Base-by-base conservation (phyloP, 1,140 invertebrate species). In the Eurosta solidaginis region DNA sequence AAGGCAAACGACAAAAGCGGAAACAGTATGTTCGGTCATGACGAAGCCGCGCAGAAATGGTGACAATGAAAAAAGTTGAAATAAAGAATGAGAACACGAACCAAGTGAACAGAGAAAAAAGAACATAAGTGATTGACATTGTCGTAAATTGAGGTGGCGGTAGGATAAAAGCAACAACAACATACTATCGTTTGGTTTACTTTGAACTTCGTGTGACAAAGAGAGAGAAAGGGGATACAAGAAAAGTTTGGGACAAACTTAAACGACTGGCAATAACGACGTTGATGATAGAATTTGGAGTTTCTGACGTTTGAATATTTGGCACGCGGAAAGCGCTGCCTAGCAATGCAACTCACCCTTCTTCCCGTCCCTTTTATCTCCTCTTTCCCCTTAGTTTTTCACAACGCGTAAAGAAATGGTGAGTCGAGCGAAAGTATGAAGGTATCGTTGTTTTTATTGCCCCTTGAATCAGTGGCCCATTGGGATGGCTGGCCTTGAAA, bases 1-100 rank as follows among this genome's bases (percentile, higher is more conserved):
- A 77, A 29, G 14, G n/a, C n/a, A 76, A 50, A 76, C 74, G 49
- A 40, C 29, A 50, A 76, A 33, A 29, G 74, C 49, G 33, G 17
- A 33, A 50, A 29, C 49, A 76, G 49, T n/a, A 40, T 33, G 49
- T 50, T 50, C 29, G 27, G 33, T 50, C 22, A 47, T 47, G n/a
- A 17, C 9, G 74, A 42, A 25, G 47, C 52, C 29, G 33, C n/a
- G 29, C 17, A 52, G 7, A 59, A 44, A 68, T 68, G 76, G 40
- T 20, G 76, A 40, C 14, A n/a, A 76, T 54, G 75, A 42, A 42
- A 42, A 25, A 25, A 6, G 3, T 17, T 2, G 14, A n/a, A 17
- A 68, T 68, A 20, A 40, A 75, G 14, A 9, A 17, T 20, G 27
- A 10, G 22, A 6, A 68, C 33, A 29, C 25, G 54, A 10, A 17